phyloP scores from a whole-genome alignment of 1,140 invertebrate genomes.

The Pollicipes pollicipes region DNA sequence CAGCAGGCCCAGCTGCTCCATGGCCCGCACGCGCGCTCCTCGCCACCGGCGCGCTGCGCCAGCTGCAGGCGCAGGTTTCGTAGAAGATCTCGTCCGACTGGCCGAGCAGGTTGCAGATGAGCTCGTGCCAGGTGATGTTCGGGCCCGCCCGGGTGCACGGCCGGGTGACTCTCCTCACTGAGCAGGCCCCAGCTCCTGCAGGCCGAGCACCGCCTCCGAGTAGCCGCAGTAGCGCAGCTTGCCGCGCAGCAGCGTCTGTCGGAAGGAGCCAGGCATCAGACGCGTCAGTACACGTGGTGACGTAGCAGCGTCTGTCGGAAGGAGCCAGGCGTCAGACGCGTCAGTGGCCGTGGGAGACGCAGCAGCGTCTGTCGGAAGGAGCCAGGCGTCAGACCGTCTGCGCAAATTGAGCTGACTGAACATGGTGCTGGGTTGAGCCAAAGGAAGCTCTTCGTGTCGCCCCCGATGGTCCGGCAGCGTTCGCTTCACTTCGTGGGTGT shows the following conservation, averaged over 20 bases:
- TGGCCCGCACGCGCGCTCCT: conserved; percentile 43
- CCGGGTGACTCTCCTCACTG: conserved; percentile 64
- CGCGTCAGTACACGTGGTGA: too few relatives aligned
- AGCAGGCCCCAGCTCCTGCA: conserved; percentile 75
- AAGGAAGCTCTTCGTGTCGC: too few relatives aligned
- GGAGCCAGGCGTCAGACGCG: too few relatives aligned
- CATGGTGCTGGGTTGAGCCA: too few relatives aligned
- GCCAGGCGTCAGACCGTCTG: too few relatives aligned
- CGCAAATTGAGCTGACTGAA: too few relatives aligned
- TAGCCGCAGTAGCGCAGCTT: conserved; percentile 71
- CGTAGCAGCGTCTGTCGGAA: too few relatives aligned
- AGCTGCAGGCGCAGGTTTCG: conserved; percentile 73
- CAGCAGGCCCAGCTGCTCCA: conserved; percentile 76
- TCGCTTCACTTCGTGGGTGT: too few relatives aligned
- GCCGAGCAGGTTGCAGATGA: conserved; percentile 71
- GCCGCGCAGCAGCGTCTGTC: conserved; percentile 72
- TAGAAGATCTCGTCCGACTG: conserved; percentile 74
- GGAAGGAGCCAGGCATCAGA: conserved; percentile 38
- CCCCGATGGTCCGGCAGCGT: too few relatives aligned
- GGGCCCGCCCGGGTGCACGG: conserved; percentile 81
- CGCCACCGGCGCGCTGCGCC: conserved; percentile 50
- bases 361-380: too few relatives aligned
- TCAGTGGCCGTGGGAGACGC: too few relatives aligned
- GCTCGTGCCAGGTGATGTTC: conserved; percentile 89
- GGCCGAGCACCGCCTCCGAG: conserved; percentile 60